These are phyloP conservation scores for Habropoda laboriosa DNA, from an alignment of 1,140 invertebrate species.

Conservation along the genomic window DNA sequence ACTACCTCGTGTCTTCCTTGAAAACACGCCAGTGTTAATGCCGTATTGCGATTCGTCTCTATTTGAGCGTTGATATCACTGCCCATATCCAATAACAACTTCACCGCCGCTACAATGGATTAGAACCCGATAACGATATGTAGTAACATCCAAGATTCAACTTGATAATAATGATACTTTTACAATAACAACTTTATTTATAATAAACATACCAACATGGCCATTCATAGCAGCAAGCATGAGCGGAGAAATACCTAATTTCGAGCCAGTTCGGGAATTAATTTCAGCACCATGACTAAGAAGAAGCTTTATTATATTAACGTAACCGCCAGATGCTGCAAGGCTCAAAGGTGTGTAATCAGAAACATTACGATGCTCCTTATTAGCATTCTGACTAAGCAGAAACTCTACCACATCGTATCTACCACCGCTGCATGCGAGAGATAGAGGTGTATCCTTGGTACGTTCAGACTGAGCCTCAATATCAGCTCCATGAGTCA, in stretches of 20 bases:
- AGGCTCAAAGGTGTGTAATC: conserved; percentile 99
- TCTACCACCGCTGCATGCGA: conserved; percentile 98
- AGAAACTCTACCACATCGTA: conserved; percentile 98
- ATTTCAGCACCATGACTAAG: conserved; percentile 97
- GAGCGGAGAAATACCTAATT: conserved; percentile 98
- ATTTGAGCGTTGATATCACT: conserved; percentile 99
- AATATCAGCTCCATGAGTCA: conserved; percentile 96
- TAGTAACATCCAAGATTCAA: too few species aligned
- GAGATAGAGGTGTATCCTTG: conserved; percentile 98
- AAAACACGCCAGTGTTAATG: conserved; percentile 98
- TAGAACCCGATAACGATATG: too few species aligned
- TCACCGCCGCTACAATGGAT: conserved; percentile 86
- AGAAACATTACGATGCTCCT: conserved; percentile 99
- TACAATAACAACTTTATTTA: conserved; percentile 11
- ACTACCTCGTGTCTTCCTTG: conserved; percentile 99
- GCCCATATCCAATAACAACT: conserved; percentile 97
- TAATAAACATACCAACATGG: conserved; percentile 86
- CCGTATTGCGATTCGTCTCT: conserved; percentile 99
- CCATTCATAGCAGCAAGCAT: conserved; percentile 99
- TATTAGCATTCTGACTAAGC: conserved; percentile 94
- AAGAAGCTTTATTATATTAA: conserved; percentile 98
- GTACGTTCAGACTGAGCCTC: conserved; percentile 99
- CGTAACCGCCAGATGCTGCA: conserved; percentile 98
- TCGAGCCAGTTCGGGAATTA: conserved; percentile 98
- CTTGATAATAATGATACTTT: too few species aligned